Conservation (phyloP, 1,140 invertebrate species). For the Drosophila pseudoobscura region DNA sequence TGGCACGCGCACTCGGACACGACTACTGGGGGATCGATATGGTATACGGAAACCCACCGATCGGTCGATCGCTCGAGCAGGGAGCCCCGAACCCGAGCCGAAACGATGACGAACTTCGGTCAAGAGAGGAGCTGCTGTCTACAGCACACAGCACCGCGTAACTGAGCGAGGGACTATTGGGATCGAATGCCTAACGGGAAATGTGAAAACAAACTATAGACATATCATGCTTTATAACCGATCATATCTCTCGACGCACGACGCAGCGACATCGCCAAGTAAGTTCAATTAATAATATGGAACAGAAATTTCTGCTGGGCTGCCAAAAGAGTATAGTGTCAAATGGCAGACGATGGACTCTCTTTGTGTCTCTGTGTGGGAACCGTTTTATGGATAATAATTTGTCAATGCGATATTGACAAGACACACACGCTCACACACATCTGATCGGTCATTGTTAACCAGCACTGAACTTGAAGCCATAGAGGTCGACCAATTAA, state of each 20-base stretch:
- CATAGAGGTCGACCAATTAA: slow-evolving; percentile 68
- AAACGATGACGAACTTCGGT: slow-evolving; percentile 35
- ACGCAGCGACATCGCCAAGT: background rate
- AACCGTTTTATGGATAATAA: slow-evolving; percentile 43
- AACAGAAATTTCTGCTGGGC: slow-evolving; percentile 14
- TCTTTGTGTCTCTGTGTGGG: slow-evolving; percentile 27
- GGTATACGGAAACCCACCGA: slow-evolving; percentile 14
- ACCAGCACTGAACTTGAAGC: slow-evolving; percentile 67
- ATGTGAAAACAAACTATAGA: slow-evolving; percentile 44
- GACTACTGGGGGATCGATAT: slow-evolving; percentile 34
- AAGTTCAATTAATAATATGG: slow-evolving; percentile 51
- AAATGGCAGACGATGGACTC: slow-evolving; percentile 20
- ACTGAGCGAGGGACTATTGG: slow-evolving; percentile 18
- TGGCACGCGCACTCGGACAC: slow-evolving; percentile 40
- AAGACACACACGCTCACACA: slow-evolving; percentile 5
- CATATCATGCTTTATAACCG: slow-evolving; percentile 57
- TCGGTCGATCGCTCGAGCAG: slow-evolving; percentile 30
- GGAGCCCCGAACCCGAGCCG: slow-evolving; percentile 23
- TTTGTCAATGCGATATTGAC: slow-evolving; percentile 64
- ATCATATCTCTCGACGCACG: background rate
- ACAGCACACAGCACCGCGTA: background rate
- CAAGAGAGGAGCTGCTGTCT: slow-evolving; percentile 5
- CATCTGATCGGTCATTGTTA: slow-evolving; percentile 18
- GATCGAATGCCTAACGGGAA: slow-evolving; percentile 42
- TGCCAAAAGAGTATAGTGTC: slow-evolving; percentile 36